Evolutionary conservation across 1,140 invertebrate species (phyloP), one percentile per base, ranked within the genome.

Genomic region (Manduca sexta): DNA sequence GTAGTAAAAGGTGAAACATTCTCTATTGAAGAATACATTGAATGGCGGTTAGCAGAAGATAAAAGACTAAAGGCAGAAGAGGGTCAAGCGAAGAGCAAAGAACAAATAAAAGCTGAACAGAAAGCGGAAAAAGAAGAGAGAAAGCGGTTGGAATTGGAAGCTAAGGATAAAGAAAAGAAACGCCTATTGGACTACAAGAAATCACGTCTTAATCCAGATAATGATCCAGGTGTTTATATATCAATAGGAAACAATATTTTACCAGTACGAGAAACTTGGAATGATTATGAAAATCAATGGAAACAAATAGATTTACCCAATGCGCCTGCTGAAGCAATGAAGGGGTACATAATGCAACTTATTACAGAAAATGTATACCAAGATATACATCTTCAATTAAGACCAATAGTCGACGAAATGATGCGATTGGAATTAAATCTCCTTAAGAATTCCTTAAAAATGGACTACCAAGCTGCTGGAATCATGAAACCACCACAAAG

Each of bases 101-200:
- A 84, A 63, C 74, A 81, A 68, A 82, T 80, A 33, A 84, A 83
- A 73, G 71, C 69, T 30, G 79, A 78, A 63, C 83, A 82, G 61
- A 12, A 59, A 40, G 65, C 64, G 12, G 76, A 63, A 39, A 52
- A 45, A 17, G 62, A 65, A 59, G 79, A 85, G 64, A 74, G 74
- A 50, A 83, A 65, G 42, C 53, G 70, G 18, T 18, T 73, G 34
- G 70, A 64, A 53, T 16, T 55, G 10, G 79, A 85, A 49, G 71
- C 67, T 12, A 79, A 64, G 53, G 50, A 69, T 43, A 75, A 48
- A 49, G 74, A 83, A 52, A 65, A 57, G 45, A 85, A 82, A 62
- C 53, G 65, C 8, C 46, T 79, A 38, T 34, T 65, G 11, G 74
- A 82, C 40, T 82, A 83, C 39, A 83, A 73, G 65, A 82, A 82